Conservation (phyloP, 2,797 vertebrate species). For the Rhabdophis nuchalis region DNA sequence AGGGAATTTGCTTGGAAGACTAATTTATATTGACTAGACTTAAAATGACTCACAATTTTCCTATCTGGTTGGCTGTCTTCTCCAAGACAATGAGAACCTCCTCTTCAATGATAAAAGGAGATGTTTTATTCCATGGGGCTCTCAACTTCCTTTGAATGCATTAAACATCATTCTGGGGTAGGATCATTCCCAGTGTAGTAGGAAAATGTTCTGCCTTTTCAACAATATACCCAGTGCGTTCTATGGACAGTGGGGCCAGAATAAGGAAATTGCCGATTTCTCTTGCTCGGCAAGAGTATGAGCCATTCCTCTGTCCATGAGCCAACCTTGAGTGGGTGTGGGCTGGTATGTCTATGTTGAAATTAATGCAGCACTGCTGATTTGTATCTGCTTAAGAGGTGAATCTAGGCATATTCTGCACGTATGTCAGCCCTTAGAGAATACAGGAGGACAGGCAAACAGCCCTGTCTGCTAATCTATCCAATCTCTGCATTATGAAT, state of each 20-base stretch:
- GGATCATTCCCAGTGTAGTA: background rate
- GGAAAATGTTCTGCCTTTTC: background rate
- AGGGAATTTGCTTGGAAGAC: background rate
- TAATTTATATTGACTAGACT: background rate
- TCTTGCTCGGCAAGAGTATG: background rate
- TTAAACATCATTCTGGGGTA: background rate
- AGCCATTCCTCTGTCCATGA: background rate
- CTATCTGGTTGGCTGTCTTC: background rate
- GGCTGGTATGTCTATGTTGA: slow-evolving; percentile 12
- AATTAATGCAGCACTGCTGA: slow-evolving; percentile 1
- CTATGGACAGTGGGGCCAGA: background rate
- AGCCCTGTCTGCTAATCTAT: background rate
- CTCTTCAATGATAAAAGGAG: background rate
- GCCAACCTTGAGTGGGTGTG: slow-evolving; percentile 19
- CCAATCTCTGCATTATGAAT: slow-evolving; percentile 9
- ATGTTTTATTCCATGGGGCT: background rate
- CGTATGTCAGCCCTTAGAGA: background rate
- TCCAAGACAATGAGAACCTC: slow-evolving; percentile 29
- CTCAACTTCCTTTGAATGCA: background rate
- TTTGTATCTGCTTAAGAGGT: slow-evolving; percentile 6
- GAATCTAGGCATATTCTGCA: background rate
- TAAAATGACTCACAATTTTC: background rate
- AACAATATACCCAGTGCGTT: background rate
- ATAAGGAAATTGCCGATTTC: background rate
- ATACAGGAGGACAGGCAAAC: slow-evolving; percentile 8